Evolutionary conservation across 92 coral and sea anemone species (phyloP), one percentile per base, ranked within the genome.

Genomic region (Nematostella vectensis): DNA sequence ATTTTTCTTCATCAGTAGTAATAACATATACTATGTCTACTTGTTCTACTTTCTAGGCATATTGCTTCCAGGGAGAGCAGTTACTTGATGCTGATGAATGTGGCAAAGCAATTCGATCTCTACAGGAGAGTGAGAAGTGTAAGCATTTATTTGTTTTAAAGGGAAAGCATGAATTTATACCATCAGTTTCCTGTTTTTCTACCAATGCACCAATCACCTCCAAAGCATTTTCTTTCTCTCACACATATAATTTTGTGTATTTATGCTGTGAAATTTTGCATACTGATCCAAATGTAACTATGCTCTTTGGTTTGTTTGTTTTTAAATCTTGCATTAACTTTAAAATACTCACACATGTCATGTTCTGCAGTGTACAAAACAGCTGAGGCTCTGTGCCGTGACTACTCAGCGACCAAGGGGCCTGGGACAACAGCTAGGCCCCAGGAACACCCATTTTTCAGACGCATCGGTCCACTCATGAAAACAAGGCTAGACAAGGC

Each of bases 391-490:
- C 67, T 93, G 58, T 93, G 93, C 20, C 89, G 81, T 6, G 96
- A 93, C 52, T 93, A 93, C 58, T 54, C 96, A 27, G 37, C 95
- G n/a, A 70, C 81, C 17, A 93, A 79, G 50, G 97, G 93, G 20
- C 96, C 96, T 8, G 99, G 93, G 13, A 71, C 83, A 0, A 93
- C 96, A n/a, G 99, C 99, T 4, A 57, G 99, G 29, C 99, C 99
- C 10, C 83, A 85, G 70, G 83, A 93, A 50, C 99, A 93, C 42
- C 99, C 99, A 11, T 82, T 93, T 72, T 93, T 86, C 58, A 67
- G 71, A 50, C 71, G 88, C 25, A 86, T 93, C 51, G 99, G 99
- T 6, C 81, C 93, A 3, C 82, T 74, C 28, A 82, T 91, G 25
- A 71, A 76, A 65, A 82, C 71, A 27, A 82, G 83, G 58, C 82